Percentiles rank a stretch among this genome's conserved stretches.
Conservation (phyloP, 2,797 vertebrate species). For the Brachyalestes nurse region DNA sequence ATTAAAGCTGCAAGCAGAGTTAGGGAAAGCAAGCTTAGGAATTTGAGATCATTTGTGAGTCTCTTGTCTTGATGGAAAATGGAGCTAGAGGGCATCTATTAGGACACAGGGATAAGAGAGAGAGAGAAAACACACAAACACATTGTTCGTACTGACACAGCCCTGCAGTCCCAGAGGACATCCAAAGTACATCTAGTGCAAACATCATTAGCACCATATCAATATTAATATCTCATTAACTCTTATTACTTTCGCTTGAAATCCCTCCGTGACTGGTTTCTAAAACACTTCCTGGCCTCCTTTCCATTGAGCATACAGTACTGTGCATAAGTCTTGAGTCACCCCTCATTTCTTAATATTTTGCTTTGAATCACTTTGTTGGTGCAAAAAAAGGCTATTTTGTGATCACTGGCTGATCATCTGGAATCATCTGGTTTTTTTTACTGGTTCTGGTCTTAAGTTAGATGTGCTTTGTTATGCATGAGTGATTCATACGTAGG, state of each 20-base stretch:
- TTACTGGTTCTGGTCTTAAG: too few species aligned
- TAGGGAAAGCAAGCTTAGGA: conserved; percentile 37
- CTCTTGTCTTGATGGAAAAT: conserved; percentile 37
- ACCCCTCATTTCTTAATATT: too few species aligned
- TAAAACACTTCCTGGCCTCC: conserved; percentile 18
- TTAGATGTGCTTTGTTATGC: too few species aligned
- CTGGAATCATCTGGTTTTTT: too few species aligned
- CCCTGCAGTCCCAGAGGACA: conserved; percentile 24
- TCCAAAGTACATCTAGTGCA: conserved; percentile 39
- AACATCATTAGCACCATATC: conserved; percentile 49
- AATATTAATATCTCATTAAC: conserved; percentile 54
- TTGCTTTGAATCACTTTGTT: too few species aligned
- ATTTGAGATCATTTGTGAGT: conserved; percentile 23
- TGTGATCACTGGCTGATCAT: too few species aligned
- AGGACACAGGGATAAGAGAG: conserved; percentile 22
- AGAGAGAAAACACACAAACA: conserved; percentile 11
- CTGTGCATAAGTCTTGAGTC: too few species aligned
- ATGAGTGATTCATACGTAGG: too few species aligned
- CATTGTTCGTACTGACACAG: neutral
- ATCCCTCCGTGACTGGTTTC: conserved; percentile 28
- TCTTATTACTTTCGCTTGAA: conserved; percentile 49
- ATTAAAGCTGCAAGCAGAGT: conserved; percentile 5
- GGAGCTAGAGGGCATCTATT: conserved; percentile 19
- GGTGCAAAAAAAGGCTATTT: too few species aligned
- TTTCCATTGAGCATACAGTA: neutral